Evolutionary conservation across 2,888 invertebrate species (phyloP).

Genomic region (Drosophila putrida): DNA sequence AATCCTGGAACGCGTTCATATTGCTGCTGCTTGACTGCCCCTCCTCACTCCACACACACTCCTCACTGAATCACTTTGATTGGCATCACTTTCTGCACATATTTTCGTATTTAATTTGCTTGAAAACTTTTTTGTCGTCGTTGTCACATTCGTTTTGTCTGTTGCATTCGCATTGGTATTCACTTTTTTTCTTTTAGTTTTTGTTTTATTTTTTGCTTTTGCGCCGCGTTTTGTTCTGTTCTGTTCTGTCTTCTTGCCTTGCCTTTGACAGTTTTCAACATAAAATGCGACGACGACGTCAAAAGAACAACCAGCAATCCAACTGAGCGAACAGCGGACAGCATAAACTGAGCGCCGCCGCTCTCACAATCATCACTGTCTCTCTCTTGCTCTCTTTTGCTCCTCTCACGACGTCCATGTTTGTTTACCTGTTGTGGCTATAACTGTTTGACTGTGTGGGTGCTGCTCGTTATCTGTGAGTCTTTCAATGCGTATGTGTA

Average conservation of each 20-base stretch:
- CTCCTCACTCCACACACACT: conserved; percentile 6
- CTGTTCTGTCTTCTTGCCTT: conserved; percentile 64
- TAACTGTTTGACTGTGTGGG: conserved; percentile 46
- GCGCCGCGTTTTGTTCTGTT: conserved; percentile 56
- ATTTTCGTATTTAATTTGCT: conserved; percentile 60
- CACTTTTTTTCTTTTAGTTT: conserved; percentile 53
- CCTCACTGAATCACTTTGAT: conserved; percentile 43
- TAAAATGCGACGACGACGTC: conserved; percentile 65
- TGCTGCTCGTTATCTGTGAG: conserved; percentile 38
- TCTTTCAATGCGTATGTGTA: conserved; percentile 9
- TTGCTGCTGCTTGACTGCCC: conserved; percentile 45
- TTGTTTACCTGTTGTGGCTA: conserved; percentile 73
- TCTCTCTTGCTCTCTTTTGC: conserved; percentile 19
- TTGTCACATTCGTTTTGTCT: conserved; percentile 79
- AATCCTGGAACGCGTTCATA: conserved; percentile 83
- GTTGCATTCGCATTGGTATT: conserved; percentile 75
- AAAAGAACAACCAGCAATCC: conserved; percentile 58
- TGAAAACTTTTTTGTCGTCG: conserved; percentile 70
- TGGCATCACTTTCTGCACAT: conserved; percentile 68
- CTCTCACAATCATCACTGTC: conserved; percentile 40
- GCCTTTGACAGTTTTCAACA: conserved; percentile 79
- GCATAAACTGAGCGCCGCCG: conserved; percentile 66
- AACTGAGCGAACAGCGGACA: conserved; percentile 51
- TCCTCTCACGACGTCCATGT: conserved; percentile 50
- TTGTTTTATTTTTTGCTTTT: conserved; percentile 47